Evolutionary conservation across 2,113 vertebrate species (phyloP), one percentile per base, ranked within the genome.

Genomic region (Nothoprocta perdicaria): DNA sequence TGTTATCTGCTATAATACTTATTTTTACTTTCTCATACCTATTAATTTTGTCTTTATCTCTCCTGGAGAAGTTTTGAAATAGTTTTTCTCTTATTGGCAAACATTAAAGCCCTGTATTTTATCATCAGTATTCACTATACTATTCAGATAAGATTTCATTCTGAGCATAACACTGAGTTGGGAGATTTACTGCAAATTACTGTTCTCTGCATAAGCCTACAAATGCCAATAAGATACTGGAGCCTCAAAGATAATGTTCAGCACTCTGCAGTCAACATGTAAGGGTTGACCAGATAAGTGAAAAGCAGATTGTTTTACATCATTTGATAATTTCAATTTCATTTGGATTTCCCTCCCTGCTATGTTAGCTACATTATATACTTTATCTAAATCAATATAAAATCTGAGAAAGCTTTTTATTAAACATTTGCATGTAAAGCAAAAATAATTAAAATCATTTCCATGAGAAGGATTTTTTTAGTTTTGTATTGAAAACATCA

Each of bases 101-200:
- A 6, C 55, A 61, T 74, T 66, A 92, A 91, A 91, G 52, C 29
- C 91, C 7, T 4, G 12, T 61, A 67, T 86, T 90, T 91, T 76
- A 68, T 72, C 66, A 89, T 82, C 87, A 84, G 46, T 92, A 91
- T 95, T 94, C 90, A 80, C 46, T 80, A 40, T 46, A 90, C 35
- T 26, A 15, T 58, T 69, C 74, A 86, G 63, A 83, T 86, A 84
- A 92, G 33, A 89, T 84, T 38, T 80, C 65, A 53, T 58, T 91
- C 40, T 92, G 76, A 89, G 61, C 77, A 84, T 52, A 92, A 73
- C 12, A 17, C 40, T 84, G 24, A 88, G 40, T 73, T 69, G 93
- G 43, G 35, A 93, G 76, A 94, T 96, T 91, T 94, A 93, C 78
- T 94, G 89, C 94, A 96, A 95, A 91, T 88, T 84, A 80, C 72